These are phyloP conservation scores for Dynastes tityus DNA, from an alignment of 2,888 invertebrate genomes.

Conservation along the genomic window DNA sequence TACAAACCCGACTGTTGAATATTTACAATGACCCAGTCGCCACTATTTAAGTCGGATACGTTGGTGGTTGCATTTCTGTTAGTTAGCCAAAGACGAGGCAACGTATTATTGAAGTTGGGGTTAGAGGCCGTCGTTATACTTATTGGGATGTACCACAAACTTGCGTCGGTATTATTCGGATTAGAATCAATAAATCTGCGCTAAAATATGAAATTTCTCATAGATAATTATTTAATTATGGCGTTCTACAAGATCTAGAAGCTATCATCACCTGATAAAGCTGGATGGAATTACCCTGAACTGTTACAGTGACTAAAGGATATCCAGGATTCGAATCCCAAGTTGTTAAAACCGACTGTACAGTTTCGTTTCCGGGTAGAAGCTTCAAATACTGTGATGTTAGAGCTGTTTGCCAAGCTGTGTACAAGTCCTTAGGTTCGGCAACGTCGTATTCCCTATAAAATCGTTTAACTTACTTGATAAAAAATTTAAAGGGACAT, in stretches of 20 bases:
- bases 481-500: no score
- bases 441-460: constrained; percentile 43
- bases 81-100: constrained; percentile 62
- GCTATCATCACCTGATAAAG: constrained; percentile 26
- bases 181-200: constrained; percentile 44
- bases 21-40: constrained; percentile 72
- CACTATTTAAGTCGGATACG: constrained; percentile 36
- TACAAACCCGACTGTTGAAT: constrained; percentile 73
- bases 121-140: background rate
- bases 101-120: constrained; percentile 70
- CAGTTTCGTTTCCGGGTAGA: constrained; percentile 25
- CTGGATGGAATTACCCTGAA: background rate
- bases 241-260: background rate
- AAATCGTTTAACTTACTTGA: constrained; percentile 3
- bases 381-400: background rate
- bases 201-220: constrained; percentile 9
- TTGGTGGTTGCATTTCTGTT: background rate
- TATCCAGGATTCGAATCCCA: constrained; percentile 50
- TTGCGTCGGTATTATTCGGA: constrained; percentile 44
- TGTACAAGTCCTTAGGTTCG: constrained; percentile 46
- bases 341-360: constrained; percentile 40
- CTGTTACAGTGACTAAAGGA: constrained; percentile 44
- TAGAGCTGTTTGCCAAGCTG: constrained; percentile 38
- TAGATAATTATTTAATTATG: background rate
- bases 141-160: constrained; percentile 9